These are phyloP conservation scores for Calyptommatus sinebrachiatus DNA, from an alignment of 2,113 vertebrate genomes.

Conservation along the genomic window DNA sequence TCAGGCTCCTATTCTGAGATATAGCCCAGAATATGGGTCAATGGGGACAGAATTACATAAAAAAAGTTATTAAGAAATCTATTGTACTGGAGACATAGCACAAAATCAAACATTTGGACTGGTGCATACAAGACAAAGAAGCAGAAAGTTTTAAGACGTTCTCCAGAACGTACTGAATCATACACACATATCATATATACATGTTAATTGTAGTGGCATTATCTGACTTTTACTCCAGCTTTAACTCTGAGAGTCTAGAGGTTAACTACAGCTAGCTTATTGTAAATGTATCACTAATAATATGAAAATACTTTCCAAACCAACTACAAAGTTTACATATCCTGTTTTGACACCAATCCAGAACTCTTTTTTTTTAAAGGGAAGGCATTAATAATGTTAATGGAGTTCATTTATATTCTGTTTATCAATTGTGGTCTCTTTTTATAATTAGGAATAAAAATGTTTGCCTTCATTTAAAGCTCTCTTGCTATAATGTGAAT, in stretches of 20 bases:
- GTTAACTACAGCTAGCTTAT: too few species aligned
- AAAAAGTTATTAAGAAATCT: not conserved
- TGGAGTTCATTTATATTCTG: not conserved
- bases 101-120: accelerated
- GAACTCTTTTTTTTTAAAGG: not conserved
- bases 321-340: not conserved
- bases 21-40: too few species aligned
- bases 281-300: not conserved
- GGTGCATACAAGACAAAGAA: not conserved
- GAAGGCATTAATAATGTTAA: not conserved
- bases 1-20: too few species aligned
- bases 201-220: too few species aligned
- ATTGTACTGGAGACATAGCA: constrained; percentile 4
- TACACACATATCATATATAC: too few species aligned
- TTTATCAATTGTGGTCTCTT: not conserved
- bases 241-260: too few species aligned
- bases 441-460: not conserved
- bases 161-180: too few species aligned
- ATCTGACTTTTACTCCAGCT: too few species aligned
- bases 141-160: too few species aligned
- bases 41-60: not conserved
- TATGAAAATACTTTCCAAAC: not conserved
- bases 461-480: not conserved
- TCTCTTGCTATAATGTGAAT: not conserved
- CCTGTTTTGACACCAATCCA: not conserved